These are phyloP conservation scores for Oreochromis tanganicae DNA, from an alignment of 2,113 vertebrate species.

Conservation along the genomic window DNA sequence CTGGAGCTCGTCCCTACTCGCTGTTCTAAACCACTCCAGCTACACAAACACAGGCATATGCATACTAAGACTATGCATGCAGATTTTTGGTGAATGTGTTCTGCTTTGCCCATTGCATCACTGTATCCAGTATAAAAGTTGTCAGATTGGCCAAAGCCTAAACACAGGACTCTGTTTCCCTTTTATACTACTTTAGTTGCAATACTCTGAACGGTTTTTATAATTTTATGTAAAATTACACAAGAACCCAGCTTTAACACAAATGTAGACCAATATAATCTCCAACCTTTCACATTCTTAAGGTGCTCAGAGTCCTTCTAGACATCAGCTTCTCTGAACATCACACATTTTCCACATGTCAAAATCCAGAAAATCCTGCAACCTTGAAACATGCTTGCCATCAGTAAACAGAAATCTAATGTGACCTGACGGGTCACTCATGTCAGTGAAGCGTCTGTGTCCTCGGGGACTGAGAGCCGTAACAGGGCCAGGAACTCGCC, in stretches of 20 bases:
- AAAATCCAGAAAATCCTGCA: constrained; percentile 17
- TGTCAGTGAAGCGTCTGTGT: constrained; percentile 25
- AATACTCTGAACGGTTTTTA: not conserved
- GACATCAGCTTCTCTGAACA: not conserved
- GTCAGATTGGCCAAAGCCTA: not conserved
- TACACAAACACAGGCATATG: not conserved
- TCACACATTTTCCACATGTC: constrained; percentile 9
- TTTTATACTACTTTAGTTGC: not conserved
- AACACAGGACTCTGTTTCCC: not conserved
- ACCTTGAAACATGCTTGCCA: constrained; percentile 37
- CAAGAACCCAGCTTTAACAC: not conserved
- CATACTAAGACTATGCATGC: not conserved
- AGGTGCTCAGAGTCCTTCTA: not conserved
- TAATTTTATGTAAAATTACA: not conserved
- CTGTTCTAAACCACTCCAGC: not conserved
- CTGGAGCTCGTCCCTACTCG: not conserved
- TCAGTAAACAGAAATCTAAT: constrained; percentile 39
- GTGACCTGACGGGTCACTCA: constrained; percentile 49
- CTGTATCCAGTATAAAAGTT: not conserved
- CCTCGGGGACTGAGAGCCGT: constrained; percentile 14
- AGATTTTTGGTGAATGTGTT: not conserved
- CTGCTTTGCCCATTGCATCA: not conserved
- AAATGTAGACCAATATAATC: not conserved
- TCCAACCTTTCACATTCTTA: not conserved
- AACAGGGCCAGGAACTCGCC: not conserved